phyloP scores from a whole-genome alignment of 2,797 vertebrate species.

The Vireo griseus region DNA sequence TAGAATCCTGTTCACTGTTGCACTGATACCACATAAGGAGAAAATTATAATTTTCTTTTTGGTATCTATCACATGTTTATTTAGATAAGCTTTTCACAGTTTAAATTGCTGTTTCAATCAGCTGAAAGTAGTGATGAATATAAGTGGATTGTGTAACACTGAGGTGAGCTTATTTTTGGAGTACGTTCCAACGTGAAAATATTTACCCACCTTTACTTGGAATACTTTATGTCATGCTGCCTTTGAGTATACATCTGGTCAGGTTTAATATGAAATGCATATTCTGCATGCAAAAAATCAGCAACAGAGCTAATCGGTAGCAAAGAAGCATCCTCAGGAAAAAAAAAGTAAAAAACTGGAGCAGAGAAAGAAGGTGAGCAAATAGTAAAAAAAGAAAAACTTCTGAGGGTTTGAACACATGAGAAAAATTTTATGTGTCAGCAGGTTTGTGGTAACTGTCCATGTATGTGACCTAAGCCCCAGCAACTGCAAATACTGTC shows the following conservation, averaged over 20 bases:
- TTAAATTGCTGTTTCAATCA: not conserved
- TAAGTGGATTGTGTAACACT: not conserved
- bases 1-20: not conserved
- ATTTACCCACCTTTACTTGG: not conserved
- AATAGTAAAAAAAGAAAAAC: not conserved
- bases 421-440: not conserved
- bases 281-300: not conserved
- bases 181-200: not conserved
- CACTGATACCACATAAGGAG: not conserved
- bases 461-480: not conserved
- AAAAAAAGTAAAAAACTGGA: not conserved
- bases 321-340: not conserved
- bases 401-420: not conserved
- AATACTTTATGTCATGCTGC: not conserved
- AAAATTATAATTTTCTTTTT: not conserved
- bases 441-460: not conserved
- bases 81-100: not conserved
- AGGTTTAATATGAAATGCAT: not conserved
- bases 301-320: not conserved
- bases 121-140: not conserved
- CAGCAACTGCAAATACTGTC: not conserved
- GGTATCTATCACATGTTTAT: not conserved
- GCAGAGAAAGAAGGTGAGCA: not conserved
- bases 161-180: not conserved
- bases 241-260: not conserved